These are phyloP conservation scores for Condylura cristata DNA, from an alignment of 2,113 vertebrate species.

Conservation along the genomic window DNA sequence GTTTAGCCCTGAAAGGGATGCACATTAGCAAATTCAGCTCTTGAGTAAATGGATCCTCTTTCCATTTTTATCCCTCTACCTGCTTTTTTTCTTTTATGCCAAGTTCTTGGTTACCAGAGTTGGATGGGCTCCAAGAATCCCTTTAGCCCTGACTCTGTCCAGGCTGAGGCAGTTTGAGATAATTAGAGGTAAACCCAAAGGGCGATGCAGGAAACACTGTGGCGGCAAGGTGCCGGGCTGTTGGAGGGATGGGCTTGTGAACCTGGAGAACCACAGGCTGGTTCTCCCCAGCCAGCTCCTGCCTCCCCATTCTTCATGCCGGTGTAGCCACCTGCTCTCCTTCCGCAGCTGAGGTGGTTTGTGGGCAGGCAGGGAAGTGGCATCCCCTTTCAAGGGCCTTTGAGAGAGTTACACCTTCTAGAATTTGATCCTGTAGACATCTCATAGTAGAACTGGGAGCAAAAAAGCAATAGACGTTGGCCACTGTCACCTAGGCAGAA, in stretches of 20 bases:
- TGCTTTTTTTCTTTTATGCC: not conserved
- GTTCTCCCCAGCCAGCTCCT: not conserved
- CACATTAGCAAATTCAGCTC: not conserved
- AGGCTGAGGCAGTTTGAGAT: not conserved
- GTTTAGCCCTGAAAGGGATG: not conserved
- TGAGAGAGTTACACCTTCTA: not conserved
- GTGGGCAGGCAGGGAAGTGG: not conserved
- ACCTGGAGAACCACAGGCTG: fast-evolving
- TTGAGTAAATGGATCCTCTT: not conserved
- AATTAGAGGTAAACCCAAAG: not conserved
- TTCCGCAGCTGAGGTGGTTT: not conserved
- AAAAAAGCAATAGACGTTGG: not conserved
- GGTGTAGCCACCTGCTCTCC: not conserved
- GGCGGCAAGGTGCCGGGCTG: too few relatives aligned
- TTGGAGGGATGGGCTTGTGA: not conserved
- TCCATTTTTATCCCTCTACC: not conserved
- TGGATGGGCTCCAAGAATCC: not conserved
- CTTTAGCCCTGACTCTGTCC: not conserved
- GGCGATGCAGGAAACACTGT: not conserved
- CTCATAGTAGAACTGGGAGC: not conserved
- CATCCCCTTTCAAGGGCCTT: not conserved
- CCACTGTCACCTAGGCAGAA: not conserved
- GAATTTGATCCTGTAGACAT: not conserved
- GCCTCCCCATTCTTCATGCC: not conserved
- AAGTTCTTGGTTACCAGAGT: not conserved